These are phyloP conservation scores for Caenorhabditis sp. DNA, from an alignment of 2,888 invertebrate species.

Conservation along the genomic window DNA sequence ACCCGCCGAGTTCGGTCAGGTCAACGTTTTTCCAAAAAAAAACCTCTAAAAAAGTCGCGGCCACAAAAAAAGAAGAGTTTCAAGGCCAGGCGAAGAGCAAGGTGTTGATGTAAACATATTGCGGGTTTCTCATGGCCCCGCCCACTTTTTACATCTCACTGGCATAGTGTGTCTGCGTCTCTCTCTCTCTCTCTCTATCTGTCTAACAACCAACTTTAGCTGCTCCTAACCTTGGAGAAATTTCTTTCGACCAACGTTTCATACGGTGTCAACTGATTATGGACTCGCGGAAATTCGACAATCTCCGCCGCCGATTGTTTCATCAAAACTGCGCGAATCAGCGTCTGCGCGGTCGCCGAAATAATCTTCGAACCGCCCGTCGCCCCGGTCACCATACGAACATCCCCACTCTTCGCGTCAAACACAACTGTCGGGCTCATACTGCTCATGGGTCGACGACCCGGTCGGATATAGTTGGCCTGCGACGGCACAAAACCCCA, in stretches of 20 bases:
- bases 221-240: conserved; percentile 34
- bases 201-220: too few species aligned
- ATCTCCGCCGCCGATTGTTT: conserved; percentile 74
- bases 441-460: conserved; percentile 85
- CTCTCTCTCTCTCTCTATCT: too few species aligned
- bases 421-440: conserved; percentile 84
- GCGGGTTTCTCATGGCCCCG: too few species aligned
- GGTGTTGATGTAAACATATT: too few species aligned
- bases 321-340: conserved; percentile 81
- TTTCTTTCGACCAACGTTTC: conserved; percentile 76
- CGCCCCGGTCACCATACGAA: conserved; percentile 80
- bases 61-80: too few species aligned
- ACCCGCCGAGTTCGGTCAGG: too few species aligned
- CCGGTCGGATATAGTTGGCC: conserved; percentile 81
- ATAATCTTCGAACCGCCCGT: conserved; percentile 91
- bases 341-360: conserved; percentile 77
- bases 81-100: too few species aligned
- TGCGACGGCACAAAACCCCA: conserved; percentile 76
- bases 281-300: conserved; percentile 61
- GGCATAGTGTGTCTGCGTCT: too few species aligned
- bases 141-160: too few species aligned
- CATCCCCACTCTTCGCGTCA: conserved; percentile 18
- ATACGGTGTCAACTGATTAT: conserved; percentile 76
- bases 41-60: too few species aligned
- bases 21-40: too few species aligned